Percentiles rank a stretch among this genome's conserved stretches.
phyloP scores from a whole-genome alignment of 2,113 vertebrate species.

The Gymnarchus niloticus region DNA sequence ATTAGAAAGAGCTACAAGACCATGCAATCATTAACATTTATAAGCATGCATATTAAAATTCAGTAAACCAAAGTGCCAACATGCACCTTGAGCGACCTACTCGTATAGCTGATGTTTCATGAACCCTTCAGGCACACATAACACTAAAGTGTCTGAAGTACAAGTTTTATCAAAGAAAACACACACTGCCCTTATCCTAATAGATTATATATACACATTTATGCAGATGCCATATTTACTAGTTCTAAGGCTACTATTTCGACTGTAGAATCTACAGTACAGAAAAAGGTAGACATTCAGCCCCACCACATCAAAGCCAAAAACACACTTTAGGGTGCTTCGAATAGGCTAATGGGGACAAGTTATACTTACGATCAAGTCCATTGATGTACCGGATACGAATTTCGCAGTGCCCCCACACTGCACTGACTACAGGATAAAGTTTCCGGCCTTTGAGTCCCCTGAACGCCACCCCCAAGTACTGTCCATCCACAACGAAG shows the following conservation, averaged over 20 bases:
- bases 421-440: slow-evolving; percentile 92
- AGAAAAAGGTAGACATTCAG: not conserved
- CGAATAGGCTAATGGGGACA: not conserved
- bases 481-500: slow-evolving; percentile 95
- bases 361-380: slow-evolving; percentile 90
- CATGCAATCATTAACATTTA: too few species aligned
- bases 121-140: too few species aligned
- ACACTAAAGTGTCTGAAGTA: too few species aligned
- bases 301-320: not conserved
- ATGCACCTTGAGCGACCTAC: too few species aligned
- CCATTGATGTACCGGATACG: slow-evolving; percentile 98
- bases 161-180: not conserved
- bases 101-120: too few species aligned
- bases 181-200: not conserved
- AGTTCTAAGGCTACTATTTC: too few species aligned
- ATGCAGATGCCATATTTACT: too few species aligned
- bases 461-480: slow-evolving; percentile 90
- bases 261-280: not conserved
- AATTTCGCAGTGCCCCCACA: slow-evolving; percentile 99
- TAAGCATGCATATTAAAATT: too few species aligned
- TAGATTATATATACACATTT: not conserved
- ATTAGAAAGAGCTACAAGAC: too few species aligned
- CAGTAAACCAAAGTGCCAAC: too few species aligned
- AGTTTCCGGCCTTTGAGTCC: slow-evolving; percentile 95
- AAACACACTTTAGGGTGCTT: too few species aligned